These are phyloP conservation scores for Cyanistes caeruleus DNA, from an alignment of 2,113 vertebrate species.

Conservation along the genomic window DNA sequence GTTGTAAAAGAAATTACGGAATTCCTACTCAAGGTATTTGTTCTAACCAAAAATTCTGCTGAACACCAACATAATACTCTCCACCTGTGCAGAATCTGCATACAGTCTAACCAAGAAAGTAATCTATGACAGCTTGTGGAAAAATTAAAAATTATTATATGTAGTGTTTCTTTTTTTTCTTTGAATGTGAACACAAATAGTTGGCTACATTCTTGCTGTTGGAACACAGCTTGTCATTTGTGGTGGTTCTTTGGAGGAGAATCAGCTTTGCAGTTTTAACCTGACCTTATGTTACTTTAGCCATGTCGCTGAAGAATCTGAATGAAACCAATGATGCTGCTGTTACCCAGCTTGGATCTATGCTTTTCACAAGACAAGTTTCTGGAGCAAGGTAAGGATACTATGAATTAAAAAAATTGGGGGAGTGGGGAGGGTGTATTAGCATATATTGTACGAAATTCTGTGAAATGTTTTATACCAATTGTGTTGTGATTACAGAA, in stretches of 20 bases:
- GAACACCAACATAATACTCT: not conserved
- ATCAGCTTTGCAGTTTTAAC: not conserved
- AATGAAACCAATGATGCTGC: constrained; percentile 74
- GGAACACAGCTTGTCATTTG: not conserved
- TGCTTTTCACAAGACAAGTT: constrained; percentile 98
- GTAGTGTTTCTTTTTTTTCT: not conserved
- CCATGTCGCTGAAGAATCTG: constrained; percentile 87
- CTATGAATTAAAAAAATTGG: not conserved
- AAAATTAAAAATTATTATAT: not conserved
- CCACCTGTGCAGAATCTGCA: not conserved
- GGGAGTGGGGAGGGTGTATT: not conserved
- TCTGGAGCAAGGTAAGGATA: constrained; percentile 91
- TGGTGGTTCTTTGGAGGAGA: not conserved
- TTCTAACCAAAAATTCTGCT: not conserved
- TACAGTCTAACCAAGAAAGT: not conserved
- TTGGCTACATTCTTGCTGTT: not conserved
- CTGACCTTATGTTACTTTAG: constrained; percentile 68
- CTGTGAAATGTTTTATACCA: not conserved
- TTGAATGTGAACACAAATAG: not conserved
- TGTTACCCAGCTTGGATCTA: constrained; percentile 93
- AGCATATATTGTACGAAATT: not conserved
- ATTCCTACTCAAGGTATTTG: not conserved
- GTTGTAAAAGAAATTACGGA: not conserved
- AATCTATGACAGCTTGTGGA: not conserved
- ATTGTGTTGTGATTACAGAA: not conserved